These are phyloP conservation scores for Gallinago solitaria DNA, from an alignment of 2,797 vertebrate species.

Conservation along the genomic window DNA sequence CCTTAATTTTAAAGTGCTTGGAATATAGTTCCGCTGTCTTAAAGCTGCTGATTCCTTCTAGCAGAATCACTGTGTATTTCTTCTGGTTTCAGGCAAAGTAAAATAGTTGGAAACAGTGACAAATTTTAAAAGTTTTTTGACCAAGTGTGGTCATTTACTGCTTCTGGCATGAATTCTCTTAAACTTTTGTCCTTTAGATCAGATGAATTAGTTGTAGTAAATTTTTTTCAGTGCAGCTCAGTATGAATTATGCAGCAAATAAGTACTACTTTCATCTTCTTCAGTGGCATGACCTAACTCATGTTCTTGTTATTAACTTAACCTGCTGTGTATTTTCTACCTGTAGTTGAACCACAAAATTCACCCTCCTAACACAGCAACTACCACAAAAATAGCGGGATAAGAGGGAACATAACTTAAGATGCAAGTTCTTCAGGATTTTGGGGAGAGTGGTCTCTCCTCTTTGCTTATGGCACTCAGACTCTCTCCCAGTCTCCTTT, in stretches of 20 bases:
- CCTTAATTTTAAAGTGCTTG: neutral
- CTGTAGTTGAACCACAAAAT: neutral
- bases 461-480: neutral
- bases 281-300: neutral
- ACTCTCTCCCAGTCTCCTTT: neutral
- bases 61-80: neutral
- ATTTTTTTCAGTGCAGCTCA: neutral
- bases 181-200: neutral
- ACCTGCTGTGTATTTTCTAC: neutral
- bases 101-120: neutral
- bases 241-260: neutral
- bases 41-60: neutral
- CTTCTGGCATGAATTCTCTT: neutral
- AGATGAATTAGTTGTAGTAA: neutral
- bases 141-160: neutral
- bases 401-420: neutral
- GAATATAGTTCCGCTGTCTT: neutral
- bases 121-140: neutral
- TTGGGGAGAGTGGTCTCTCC: neutral
- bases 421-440: neutral
- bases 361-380: neutral
- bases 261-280: neutral
- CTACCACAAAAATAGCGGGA: neutral
- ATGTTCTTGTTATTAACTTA: neutral
- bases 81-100: neutral